Base-by-base conservation (phyloP, 2,797 vertebrate species). In the Threskiornis aethiopicus region DNA sequence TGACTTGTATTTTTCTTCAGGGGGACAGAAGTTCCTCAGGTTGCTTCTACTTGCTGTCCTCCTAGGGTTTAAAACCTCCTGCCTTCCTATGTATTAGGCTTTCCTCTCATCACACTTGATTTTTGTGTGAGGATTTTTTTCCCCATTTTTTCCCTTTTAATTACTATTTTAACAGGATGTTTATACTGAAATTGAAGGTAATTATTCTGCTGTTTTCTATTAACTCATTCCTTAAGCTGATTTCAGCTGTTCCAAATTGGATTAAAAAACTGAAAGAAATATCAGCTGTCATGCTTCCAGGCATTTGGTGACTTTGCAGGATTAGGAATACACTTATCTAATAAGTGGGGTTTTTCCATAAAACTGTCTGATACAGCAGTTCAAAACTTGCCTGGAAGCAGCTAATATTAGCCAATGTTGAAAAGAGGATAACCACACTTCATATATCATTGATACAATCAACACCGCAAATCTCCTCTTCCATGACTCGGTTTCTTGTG, bases 191-290 rank as follows among this genome's bases (percentile, higher is more conserved):
- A 87, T 75, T 41, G 20, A 71, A 86, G 14, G 25, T 44, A 85
- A 92, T 83, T 85, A 51, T 92, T 92, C 41, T 82, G 13, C 35
- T 88, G 64, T 88, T 90, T 93, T 92, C 66, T 85, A 31, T 79
- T 87, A 89, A 84, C 35, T 91, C n/a, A 44, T 90, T 88, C 25
- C 33, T 57, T 73, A 86, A 87, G 37, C 52, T 76, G 58, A 49
- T 82, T 93, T 89, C 20, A 54, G 16, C 37, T 92, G 37, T 72
- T 86, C 25, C 18, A 87, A 90, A 86, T 62, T 80, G 64, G 77
- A 96, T 90, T 88, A 13, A 73, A 88, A 85, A 79, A n/a, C 6
- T 55, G 72, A 85, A 95, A 92, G 42, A 88, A 84, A 47, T 66
- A 79, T 54, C 83, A 79, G 6, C 26, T 87, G 39, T 67, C 35